A percentile compares a stretch with the other conserved stretches of the same genome.
phyloP scores from a whole-genome alignment of 2,888 invertebrate genomes.

The Folsomia manolachei region DNA sequence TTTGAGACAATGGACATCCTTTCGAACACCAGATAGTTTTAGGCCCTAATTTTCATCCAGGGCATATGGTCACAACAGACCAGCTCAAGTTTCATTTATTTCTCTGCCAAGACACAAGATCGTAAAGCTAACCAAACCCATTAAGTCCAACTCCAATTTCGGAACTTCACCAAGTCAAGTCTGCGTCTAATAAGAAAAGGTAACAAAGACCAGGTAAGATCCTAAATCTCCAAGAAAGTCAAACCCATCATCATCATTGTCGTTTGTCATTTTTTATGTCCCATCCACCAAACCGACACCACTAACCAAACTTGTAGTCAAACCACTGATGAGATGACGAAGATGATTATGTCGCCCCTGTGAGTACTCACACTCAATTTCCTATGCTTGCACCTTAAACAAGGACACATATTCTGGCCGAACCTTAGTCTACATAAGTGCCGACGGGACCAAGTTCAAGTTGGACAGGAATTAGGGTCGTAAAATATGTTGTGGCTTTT shows the following conservation, averaged over 20 bases:
- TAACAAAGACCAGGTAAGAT: no score
- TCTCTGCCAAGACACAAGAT: neutral
- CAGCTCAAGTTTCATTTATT: neutral
- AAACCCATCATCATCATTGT: slow-evolving; percentile 23
- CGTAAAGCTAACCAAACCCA: slow-evolving; percentile 17
- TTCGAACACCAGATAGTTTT: no score
- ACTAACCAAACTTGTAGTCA: no score
- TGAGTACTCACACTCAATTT: neutral
- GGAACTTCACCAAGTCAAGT: neutral
- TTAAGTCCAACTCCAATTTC: slow-evolving; percentile 8
- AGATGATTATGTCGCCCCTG: slow-evolving; percentile 23
- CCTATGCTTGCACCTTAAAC: neutral
- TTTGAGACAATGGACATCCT: neutral
- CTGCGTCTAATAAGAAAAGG: no score
- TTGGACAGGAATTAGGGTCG: neutral
- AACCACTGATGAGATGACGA: neutral
- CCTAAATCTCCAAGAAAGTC: slow-evolving; percentile 9
- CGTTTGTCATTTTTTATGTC: slow-evolving; percentile 21
- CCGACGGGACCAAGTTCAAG: no score
- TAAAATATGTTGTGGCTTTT: neutral
- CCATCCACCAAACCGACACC: neutral
- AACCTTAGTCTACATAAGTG: neutral
- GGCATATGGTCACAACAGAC: neutral
- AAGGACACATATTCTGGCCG: neutral
- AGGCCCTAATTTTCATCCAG: neutral